Evolutionary conservation across 2,797 vertebrate species (phyloP), one percentile per base, ranked within the genome.

Genomic region (Syngnathus acus): DNA sequence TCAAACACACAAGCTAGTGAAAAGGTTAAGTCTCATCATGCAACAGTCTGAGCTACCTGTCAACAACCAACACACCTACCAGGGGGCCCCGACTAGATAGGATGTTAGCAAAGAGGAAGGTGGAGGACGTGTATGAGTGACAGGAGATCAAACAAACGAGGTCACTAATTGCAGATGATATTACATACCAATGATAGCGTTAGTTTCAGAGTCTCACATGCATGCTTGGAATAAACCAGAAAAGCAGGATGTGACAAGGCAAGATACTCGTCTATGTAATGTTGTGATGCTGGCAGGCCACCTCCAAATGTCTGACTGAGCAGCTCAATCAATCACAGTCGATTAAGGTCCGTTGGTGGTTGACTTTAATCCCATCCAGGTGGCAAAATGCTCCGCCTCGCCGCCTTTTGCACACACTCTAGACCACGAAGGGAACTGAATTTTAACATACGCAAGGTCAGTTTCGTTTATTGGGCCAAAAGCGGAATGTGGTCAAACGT

Each of bases 321-420:
- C 21, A 68, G 77, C 73, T 82, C 77, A 85, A 84, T 88, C 81
- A 87, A 87, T 88, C 86, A 85, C 50, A 26, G 65, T 68, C 82
- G 79, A 86, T 88, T 87, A 87, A 70, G 82, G 78, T 77, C 72
- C 51, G 55, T 63, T 75, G 55, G 26, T 61, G 76, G 75, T 78
- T 76, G 73, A 65, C 73, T 26, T 54, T 87, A 81, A 86, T 84
- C 76, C 69, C 58, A 5, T 71, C 68, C 85, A 87, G 78, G 82
- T 86, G 84, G 77, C 23, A 72, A 73, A 69, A 60, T 50, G 59
- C 67, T 75, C 65, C 71, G 11, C 65, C 37, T 16, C 37, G 5
- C 73, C 13, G 66, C 70, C 61, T 72, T 68, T 68, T 68, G 54
- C 72, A 76, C 70, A 62, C 54, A 54, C 58, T 5, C 69, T 42